phyloP scores from a whole-genome alignment of 2,888 invertebrate genomes.

The Sarcophaga caerulescens region DNA sequence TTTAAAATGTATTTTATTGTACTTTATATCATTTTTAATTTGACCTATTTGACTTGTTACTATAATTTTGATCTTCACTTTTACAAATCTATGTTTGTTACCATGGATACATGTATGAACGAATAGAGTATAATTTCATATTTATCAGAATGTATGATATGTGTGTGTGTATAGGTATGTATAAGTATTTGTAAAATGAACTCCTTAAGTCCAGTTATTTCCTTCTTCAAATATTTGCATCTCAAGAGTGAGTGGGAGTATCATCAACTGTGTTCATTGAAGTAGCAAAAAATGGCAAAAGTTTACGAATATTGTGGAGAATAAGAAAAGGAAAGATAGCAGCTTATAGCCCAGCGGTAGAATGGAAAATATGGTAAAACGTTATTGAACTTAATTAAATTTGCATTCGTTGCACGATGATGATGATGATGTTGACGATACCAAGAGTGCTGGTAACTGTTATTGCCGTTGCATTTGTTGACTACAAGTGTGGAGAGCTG shows the following conservation, averaged over 20 bases:
- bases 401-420: conserved; percentile 11
- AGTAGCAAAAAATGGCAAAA: neutral
- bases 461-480: neutral
- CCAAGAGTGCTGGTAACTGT: neutral
- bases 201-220: conserved; percentile 40
- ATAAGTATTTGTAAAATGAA: neutral
- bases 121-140: too few relatives aligned
- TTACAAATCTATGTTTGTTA: too few relatives aligned
- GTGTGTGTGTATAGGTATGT: neutral
- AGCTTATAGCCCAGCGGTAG: neutral
- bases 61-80: too few relatives aligned
- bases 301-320: neutral
- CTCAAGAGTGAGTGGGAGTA: neutral
- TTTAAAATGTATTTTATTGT: too few relatives aligned
- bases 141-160: too few relatives aligned
- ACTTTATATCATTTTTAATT: too few relatives aligned
- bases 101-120: too few relatives aligned
- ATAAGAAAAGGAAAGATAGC: neutral
- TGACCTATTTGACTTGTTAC: too few relatives aligned
- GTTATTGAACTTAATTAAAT: conserved; percentile 64
- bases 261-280: too few relatives aligned
- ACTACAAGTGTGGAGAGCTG: too few relatives aligned
- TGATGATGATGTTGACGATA: neutral
- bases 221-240: conserved; percentile 22
- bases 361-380: neutral